Base-by-base conservation (phyloP, 2,888 invertebrate genomes). In the Xylota segnis region DNA sequence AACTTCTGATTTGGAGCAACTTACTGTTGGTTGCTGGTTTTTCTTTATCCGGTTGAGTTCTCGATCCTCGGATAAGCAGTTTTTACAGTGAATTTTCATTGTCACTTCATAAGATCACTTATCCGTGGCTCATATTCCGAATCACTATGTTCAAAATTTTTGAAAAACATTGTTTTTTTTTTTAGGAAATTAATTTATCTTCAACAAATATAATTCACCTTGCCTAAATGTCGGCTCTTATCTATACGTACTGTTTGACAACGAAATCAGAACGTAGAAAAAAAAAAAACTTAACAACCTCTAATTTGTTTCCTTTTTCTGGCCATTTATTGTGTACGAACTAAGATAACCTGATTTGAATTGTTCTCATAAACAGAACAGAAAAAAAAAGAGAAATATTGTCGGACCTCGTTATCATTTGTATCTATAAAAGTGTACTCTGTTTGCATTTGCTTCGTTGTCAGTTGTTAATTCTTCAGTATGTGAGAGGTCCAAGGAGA, bases 331-430 rank as follows among this genome's bases (percentile, higher is more conserved):
- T 79, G 78, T 78, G 54, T 70, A 70, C 63, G 70, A 61, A 74
- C 43, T 66, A 43, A 82, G 72, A 72, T 82, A 82, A 86, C 72
- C 72, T 86, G 76, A 77, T 86, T 82, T 63, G 71, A 76, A 86
- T 86, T 86, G 76, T 72, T 82, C 81, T 63, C 66, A 56, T 56
- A 50, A 77, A 66, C 14, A 29, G 29, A 56, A 50, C 14, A 29
- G 34, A 34, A 52, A 61, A 18, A 45, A 40, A 70, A 29, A 47
- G n/a, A 58, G 63, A 43, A 56, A 54, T 43, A 58, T 32, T 65
- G 78, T 71, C 78, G 78, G 78, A 78, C 78, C 78, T 70, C 58
- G 83, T 84, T 84, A 84, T 84, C 83, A 79, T 75, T 79, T 79
- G 75, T 84, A 75, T 75, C 75, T 65, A 65, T 65, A 75, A 65